Base-by-base conservation (phyloP, 2,797 vertebrate genomes). In the Balearica regulorum region DNA sequence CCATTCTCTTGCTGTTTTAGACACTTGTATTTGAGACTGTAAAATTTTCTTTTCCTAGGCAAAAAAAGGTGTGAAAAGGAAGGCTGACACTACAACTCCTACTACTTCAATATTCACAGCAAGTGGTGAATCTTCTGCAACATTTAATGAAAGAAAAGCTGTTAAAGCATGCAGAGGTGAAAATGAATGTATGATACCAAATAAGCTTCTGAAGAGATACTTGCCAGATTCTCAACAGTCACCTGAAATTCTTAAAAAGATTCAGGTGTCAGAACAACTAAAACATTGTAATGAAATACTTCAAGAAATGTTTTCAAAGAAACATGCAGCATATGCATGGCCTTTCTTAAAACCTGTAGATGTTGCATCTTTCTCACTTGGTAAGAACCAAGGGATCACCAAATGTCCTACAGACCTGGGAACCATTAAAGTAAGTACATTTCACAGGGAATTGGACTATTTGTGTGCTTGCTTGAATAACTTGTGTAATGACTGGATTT, bases 261-360 rank as follows among this genome's bases (percentile, higher is more conserved):
- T 58, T 87, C 95, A 94, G 92, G 93, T 98, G 82, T 97, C 98
- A 2, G 97, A 99, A 90, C 98, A 98, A 76, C 97, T 99, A 49
- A 97, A 97, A 71, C 91, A 97, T 71, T 99, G 99, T 93, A 98
- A 97, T 43, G 97, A 96, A 54, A 98, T 99, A 95, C 97, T 99
- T 77, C 98, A 98, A 97, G 99, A 99, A 98, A 97, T 99, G 98
- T 97, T 99, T 64, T 98, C 99, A 26, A 99, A 99, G 97, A 99
- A 99, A 80, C 99, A 99, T 89, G 98, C 97, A 5, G 91, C 97
- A 2, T 99, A 99, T 18, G 98, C 98, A 0, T 99, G 99, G 99
- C 99, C 99, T 43, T 99, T 99, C 96, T 98, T 99, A 73, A 98
- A 98, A 35, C 98, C 99, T 9, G 97, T 98, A 29, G 98, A 99